Evolutionary conservation across 2,113 vertebrate genomes (phyloP).

Genomic region (Bagarius yarrelli): DNA sequence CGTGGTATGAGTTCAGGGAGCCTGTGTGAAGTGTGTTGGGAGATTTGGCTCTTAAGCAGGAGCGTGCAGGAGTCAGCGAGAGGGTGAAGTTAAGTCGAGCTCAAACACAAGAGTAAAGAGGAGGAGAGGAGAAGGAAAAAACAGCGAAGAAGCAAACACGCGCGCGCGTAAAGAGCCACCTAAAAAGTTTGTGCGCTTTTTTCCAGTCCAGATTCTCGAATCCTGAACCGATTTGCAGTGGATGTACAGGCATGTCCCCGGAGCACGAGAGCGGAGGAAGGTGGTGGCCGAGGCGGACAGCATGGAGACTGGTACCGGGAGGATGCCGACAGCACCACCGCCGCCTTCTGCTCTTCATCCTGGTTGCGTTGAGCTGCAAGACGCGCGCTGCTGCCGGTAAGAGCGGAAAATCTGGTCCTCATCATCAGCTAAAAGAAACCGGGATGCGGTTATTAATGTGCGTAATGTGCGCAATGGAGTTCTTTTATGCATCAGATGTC

Average conservation of each 20-base stretch:
- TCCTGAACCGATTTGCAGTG: slow-evolving; percentile 7
- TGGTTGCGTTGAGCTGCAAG: neutral
- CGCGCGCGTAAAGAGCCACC: neutral
- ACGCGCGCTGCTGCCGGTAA: slow-evolving; percentile 19
- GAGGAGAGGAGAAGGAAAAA: slow-evolving; percentile 1
- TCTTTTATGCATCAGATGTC: neutral
- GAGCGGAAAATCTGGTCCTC: neutral
- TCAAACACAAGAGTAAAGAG: slow-evolving; percentile 10
- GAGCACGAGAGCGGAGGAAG: neutral
- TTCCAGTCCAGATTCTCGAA: neutral
- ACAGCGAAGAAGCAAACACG: neutral
- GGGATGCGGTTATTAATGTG: neutral
- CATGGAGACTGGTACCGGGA: neutral
- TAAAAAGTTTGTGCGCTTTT: slow-evolving; percentile 4
- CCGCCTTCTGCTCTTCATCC: neutral
- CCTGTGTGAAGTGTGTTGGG: slow-evolving; percentile 50
- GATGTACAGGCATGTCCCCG: slow-evolving; percentile 35
- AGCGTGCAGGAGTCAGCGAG: slow-evolving; percentile 11
- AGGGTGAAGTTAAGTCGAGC: slow-evolving; percentile 1
- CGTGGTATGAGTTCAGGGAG: slow-evolving; percentile 52
- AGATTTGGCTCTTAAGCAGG: slow-evolving; percentile 4
- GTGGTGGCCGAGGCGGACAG: neutral
- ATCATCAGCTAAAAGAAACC: neutral
- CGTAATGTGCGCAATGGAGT: neutral
- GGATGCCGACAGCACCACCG: neutral